phyloP scores from a whole-genome alignment of 2,797 vertebrate genomes.

The Ibycter americanus region DNA sequence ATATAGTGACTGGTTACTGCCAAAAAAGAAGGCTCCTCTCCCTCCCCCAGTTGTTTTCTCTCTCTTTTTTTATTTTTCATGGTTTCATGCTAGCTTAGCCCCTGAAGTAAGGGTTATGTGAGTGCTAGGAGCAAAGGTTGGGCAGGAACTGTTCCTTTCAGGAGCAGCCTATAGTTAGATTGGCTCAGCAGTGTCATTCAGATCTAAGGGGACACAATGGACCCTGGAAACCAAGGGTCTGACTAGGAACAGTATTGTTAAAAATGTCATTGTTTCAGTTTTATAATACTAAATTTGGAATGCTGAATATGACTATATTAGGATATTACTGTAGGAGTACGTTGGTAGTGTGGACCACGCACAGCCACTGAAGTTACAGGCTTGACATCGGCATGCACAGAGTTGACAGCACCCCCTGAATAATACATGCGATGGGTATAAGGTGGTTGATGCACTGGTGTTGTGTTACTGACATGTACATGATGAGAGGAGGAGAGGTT shows the following conservation, averaged over 20 bases:
- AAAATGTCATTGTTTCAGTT: not conserved
- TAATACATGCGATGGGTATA: not conserved
- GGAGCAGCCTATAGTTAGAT: not conserved
- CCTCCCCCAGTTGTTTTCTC: accelerated
- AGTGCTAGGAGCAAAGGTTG: not conserved
- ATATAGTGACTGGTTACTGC: not conserved
- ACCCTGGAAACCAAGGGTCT: not conserved
- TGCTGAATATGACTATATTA: not conserved
- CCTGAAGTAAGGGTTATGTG: not conserved
- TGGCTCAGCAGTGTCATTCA: not conserved
- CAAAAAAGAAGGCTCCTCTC: not conserved
- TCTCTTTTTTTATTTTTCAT: not conserved
- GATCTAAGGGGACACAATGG: not conserved
- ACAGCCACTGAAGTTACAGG: not conserved
- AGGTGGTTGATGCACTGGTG: not conserved
- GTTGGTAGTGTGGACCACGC: not conserved
- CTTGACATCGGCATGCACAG: not conserved
- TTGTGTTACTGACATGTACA: accelerated
- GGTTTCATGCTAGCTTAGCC: not conserved
- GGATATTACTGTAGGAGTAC: not conserved
- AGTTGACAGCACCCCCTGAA: not conserved
- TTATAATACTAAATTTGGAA: not conserved
- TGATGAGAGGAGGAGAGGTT: not conserved
- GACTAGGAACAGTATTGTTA: not conserved
- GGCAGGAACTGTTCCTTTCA: not conserved